Evolutionary conservation across 2,797 vertebrate genomes (phyloP).

Genomic region (Emys orbicularis): DNA sequence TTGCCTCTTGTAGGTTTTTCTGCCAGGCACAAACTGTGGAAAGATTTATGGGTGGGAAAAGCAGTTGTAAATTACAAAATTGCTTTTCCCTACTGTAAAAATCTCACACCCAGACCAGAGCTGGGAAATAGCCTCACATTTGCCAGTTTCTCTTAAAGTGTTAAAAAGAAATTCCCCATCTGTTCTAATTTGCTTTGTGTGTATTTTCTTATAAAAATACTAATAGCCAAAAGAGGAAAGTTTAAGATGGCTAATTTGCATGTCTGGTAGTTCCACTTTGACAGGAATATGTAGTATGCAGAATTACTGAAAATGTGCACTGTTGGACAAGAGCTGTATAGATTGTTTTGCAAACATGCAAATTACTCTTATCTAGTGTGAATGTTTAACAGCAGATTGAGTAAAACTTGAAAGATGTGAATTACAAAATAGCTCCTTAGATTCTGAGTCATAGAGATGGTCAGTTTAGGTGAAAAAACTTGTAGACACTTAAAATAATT

Average conservation of each 20-base stretch:
- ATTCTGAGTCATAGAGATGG: not conserved
- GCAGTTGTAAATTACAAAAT: not conserved
- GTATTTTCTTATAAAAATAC: constrained; percentile 41
- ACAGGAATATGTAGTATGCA: constrained; percentile 33
- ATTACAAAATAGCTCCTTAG: not conserved
- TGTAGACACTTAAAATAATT: not conserved
- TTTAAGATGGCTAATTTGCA: constrained; percentile 36
- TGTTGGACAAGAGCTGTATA: not conserved
- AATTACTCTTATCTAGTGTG: not conserved
- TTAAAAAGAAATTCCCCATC: constrained; percentile 16
- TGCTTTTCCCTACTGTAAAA: not conserved
- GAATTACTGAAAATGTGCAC: constrained; percentile 20
- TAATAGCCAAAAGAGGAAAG: constrained; percentile 7
- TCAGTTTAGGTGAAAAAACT: not conserved
- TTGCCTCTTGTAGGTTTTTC: not conserved
- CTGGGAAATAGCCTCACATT: not conserved
- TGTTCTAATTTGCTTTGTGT: constrained; percentile 31
- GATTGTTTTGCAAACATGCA: constrained; percentile 19
- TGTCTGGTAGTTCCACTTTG: constrained; percentile 42
- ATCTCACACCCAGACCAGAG: not conserved
- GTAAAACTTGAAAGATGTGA: not conserved
- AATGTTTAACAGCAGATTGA: not conserved
- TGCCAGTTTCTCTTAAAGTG: not conserved
- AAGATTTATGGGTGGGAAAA: not conserved
- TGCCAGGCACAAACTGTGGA: not conserved